Evolutionary conservation across 2,113 vertebrate species (phyloP).

Genomic region (Entosphenus tridentatus): DNA sequence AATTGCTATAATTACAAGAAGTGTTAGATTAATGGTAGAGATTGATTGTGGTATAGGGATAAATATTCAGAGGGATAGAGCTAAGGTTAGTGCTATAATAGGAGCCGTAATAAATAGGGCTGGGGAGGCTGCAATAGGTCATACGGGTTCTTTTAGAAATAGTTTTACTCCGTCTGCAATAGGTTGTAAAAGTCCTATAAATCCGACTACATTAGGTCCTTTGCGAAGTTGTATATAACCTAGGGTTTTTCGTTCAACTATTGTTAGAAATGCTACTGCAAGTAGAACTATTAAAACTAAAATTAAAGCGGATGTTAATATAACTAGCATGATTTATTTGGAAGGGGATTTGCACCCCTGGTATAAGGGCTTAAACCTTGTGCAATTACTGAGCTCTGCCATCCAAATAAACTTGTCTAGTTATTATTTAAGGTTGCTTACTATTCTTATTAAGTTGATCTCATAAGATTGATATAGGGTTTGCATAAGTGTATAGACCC

Average conservation of each 20-base stretch:
- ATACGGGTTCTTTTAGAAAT: conserved; percentile 13
- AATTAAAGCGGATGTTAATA: neutral
- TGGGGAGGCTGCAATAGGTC: conserved; percentile 7
- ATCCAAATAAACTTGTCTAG: conserved; percentile 10
- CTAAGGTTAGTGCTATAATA: conserved; percentile 8
- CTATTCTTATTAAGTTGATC: conserved; percentile 10
- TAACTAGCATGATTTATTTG: neutral
- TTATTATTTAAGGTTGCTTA: neutral
- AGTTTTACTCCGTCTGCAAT: conserved; percentile 13
- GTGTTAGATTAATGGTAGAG: neutral
- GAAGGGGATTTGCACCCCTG: conserved; percentile 15
- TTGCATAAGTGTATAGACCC: conserved; percentile 5
- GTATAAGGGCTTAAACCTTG: conserved; percentile 15
- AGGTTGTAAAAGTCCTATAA: conserved; percentile 10
- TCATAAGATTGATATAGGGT: conserved; percentile 10
- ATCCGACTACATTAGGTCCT: conserved; percentile 11
- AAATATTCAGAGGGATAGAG: conserved; percentile 8
- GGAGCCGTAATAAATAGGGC: conserved; percentile 7
- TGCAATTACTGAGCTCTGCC: conserved; percentile 16
- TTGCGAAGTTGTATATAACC: conserved; percentile 2
- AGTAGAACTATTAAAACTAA: neutral
- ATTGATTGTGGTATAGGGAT: conserved; percentile 8
- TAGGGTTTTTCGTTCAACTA: neutral
- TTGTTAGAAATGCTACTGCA: neutral
- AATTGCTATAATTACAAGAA: conserved; percentile 9